Base-by-base conservation (phyloP, 2,888 invertebrate genomes). In the Acleris literana region DNA sequence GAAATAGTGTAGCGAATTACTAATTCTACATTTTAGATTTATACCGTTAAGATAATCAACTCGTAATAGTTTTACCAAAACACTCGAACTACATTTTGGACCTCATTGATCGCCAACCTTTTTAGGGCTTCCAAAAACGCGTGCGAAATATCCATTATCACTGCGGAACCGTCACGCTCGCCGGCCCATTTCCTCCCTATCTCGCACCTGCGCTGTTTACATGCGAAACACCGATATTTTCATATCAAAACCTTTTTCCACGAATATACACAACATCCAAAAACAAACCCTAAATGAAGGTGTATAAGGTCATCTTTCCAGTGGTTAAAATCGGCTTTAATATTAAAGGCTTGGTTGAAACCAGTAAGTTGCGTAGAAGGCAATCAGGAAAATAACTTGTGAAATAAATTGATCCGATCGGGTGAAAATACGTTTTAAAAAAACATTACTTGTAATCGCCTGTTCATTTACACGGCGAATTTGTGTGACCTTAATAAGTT, bases 161-260 rank as follows among this genome's bases (percentile, higher is more conserved):
- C 63, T 17, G 68, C 53, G 70, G 64, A 71, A 68, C 63, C 73
- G 74, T 75, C 78, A 77, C 76, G 73, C 71, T 68, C 74, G 71
- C 72, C 57, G 69, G 68, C 75, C 77, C 78, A 78, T 80, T 79
- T 79, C 78, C 76, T 71, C 49, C 66, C 69, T 68, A 73, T 71
- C 72, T 72, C 68, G 65, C 78, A 76, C 76, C 80, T 79, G 78
- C 76, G 74, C 74, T 75, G 72, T 78, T 74, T 74, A 78, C 80
- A 81, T 79, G 81, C 77, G 71, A 81, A 82, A 83, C 78, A 78
- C 78, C 77, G 76, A 83, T 82, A 84, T 85, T 85, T 81, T 82
- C 78, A 82, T 82, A 79, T 80, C 77, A 78, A 79, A 78, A 74
- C 73, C 69, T 76, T 74, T 76, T 73, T 71, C 71, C 69, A 43